Evolutionary conservation across 1,140 invertebrate genomes (phyloP).

Genomic region (Paraescarpia echinospica): DNA sequence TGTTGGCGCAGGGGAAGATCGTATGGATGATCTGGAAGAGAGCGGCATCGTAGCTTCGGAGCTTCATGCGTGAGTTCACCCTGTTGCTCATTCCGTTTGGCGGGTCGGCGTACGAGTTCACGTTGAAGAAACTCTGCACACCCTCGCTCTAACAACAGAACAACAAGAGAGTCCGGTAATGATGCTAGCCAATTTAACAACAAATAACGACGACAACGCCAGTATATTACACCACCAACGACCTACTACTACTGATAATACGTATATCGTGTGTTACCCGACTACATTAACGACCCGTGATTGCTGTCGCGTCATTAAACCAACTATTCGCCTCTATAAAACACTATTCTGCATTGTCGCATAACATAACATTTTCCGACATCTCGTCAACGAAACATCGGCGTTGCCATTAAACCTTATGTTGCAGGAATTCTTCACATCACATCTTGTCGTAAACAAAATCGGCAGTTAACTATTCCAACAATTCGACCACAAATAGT

Average conservation of each 20-base stretch:
- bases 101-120: conserved; percentile 35
- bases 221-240: too few relatives aligned
- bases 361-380: neutral
- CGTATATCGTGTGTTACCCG: neutral
- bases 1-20: conserved; percentile 43
- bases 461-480: too few relatives aligned
- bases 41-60: conserved; percentile 38
- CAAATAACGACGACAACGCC: neutral
- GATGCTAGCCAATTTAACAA: neutral
- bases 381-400: neutral
- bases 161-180: neutral
- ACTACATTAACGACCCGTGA: neutral
- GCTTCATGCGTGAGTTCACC: conserved; percentile 38
- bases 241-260: neutral
- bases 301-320: neutral
- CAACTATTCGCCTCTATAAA: neutral
- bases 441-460: too few relatives aligned
- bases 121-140: conserved; percentile 41
- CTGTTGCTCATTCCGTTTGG: conserved; percentile 39
- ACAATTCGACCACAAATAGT: neutral
- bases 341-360: neutral
- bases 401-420: too few relatives aligned
- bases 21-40: conserved; percentile 37
- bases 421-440: too few relatives aligned
- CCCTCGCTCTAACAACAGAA: conserved; percentile 39